phyloP scores from a whole-genome alignment of 2,888 invertebrate species.

The Steinernema hermaphroditum region DNA sequence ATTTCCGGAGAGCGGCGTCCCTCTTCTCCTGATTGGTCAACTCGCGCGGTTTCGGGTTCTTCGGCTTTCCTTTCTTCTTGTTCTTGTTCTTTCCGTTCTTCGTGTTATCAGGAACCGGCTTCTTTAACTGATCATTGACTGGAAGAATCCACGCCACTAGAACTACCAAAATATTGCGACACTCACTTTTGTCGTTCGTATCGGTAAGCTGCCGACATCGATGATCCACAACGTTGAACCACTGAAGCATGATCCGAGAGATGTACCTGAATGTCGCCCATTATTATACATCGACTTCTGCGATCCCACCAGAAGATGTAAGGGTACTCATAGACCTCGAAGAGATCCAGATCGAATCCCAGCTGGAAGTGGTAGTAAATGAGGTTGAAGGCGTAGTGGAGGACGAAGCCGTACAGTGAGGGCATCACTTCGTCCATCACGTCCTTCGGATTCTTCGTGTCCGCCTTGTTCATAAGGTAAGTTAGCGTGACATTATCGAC shows the following conservation, averaged over 20 bases:
- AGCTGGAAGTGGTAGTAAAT: conserved; percentile 92
- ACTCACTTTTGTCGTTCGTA: not conserved
- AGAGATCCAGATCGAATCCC: conserved; percentile 91
- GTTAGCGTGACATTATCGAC: not conserved
- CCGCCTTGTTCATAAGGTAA: not conserved
- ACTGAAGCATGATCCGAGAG: conserved; percentile 40
- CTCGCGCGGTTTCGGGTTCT: not conserved
- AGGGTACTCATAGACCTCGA: conserved; percentile 91
- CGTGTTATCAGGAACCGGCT: not conserved
- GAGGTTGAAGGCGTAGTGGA: conserved; percentile 86
- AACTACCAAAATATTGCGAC: too few relatives aligned
- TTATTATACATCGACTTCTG: not conserved
- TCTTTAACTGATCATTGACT: not conserved
- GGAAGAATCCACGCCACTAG: not conserved
- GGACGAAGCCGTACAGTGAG: conserved; percentile 82
- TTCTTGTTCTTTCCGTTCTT: conserved; percentile 25
- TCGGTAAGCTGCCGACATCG: not conserved
- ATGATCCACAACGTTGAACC: conserved; percentile 31
- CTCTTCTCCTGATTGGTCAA: not conserved
- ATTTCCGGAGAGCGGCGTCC: not conserved
- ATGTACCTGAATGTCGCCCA: conserved; percentile 40
- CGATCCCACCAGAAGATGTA: conserved; percentile 84
- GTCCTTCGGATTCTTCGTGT: not conserved
- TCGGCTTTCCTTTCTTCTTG: not conserved
- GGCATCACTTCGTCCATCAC: not conserved